Conservation (phyloP, 2,113 vertebrate species). For the Oostethus manadensis region DNA sequence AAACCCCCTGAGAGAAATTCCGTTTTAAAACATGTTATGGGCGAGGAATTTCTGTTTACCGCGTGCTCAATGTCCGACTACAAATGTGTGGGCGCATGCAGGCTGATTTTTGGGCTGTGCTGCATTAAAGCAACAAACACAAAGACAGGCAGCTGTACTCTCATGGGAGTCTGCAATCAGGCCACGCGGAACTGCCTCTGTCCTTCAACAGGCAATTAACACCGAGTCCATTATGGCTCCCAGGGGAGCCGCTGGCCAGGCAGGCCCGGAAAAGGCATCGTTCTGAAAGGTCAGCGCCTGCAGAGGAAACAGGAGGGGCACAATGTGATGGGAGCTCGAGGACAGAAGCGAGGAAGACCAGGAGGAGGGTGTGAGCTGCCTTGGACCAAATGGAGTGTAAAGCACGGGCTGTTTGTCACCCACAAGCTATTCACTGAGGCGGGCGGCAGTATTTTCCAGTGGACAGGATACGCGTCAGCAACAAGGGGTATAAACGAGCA, state of each 20-base stretch:
- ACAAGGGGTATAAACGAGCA: conserved; percentile 46
- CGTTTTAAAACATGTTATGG: conserved; percentile 6
- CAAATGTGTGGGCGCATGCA: conserved; percentile 26
- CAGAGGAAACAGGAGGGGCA: conserved; percentile 64
- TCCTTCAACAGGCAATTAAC: conserved; percentile 86
- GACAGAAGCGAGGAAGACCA: conserved; percentile 50
- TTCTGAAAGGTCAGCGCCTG: conserved; percentile 79
- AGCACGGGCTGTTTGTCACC: conserved; percentile 80
- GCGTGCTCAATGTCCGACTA: conserved; percentile 16
- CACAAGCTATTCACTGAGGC: conserved; percentile 66
- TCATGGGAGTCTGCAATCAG: conserved; percentile 77
- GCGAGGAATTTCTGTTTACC: neutral
- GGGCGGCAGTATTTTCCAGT: conserved; percentile 50
- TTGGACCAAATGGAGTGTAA: conserved; percentile 79
- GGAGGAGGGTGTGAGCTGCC: conserved; percentile 63
- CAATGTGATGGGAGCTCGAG: conserved; percentile 43
- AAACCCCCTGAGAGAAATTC: conserved; percentile 5
- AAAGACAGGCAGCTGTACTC: conserved; percentile 76
- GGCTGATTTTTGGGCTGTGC: conserved; percentile 46
- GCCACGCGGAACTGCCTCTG: conserved; percentile 76
- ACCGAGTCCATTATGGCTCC: conserved; percentile 79
- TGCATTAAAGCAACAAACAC: conserved; percentile 71
- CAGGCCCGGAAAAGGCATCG: conserved; percentile 69
- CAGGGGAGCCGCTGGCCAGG: conserved; percentile 61
- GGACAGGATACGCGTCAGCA: conserved; percentile 51